Evolutionary conservation across 35 echinoderm and acorn worm genomes (phyloP).

Genomic region (Patiria miniata): DNA sequence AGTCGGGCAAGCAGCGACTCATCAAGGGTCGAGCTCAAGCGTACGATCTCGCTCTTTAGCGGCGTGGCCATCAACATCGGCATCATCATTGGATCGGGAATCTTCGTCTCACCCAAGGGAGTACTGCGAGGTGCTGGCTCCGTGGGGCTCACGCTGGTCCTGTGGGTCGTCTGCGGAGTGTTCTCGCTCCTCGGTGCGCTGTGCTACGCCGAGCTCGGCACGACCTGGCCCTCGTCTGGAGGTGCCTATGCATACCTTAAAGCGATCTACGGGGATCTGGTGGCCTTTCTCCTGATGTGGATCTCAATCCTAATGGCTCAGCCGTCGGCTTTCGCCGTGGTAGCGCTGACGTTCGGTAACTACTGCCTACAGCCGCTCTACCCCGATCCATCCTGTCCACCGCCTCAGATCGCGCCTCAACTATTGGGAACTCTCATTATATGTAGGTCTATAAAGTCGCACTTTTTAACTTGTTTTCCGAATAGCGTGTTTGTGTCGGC

Average conservation of each 20-base stretch:
- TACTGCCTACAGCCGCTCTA: slow-evolving; percentile 81
- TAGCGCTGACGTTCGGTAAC: slow-evolving; percentile 78
- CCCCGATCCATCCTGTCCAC: slow-evolving; percentile 52
- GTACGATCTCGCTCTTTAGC: slow-evolving; percentile 20
- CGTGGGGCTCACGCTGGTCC: slow-evolving; percentile 55
- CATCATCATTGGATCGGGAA: slow-evolving; percentile 73
- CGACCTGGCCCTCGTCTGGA: slow-evolving; percentile 60
- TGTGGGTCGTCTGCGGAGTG: slow-evolving; percentile 67
- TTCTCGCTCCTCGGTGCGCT: slow-evolving; percentile 70
- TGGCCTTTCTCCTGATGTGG: slow-evolving; percentile 77
- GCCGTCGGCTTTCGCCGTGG: slow-evolving; percentile 59
- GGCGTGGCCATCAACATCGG: slow-evolving; percentile 54
- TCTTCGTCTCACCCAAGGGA: slow-evolving; percentile 79
- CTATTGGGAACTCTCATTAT: slow-evolving; percentile 52
- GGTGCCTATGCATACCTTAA: slow-evolving; percentile 75
- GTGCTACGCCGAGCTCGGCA: slow-evolving; percentile 77
- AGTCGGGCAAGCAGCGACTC: not conserved
- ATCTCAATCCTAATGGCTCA: slow-evolving; percentile 68
- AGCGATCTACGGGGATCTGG: slow-evolving; percentile 50
- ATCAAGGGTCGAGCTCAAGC: slow-evolving; percentile 26
- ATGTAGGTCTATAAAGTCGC: slow-evolving; percentile 48
- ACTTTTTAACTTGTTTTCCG: too few relatives aligned
- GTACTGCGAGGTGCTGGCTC: slow-evolving; percentile 58
- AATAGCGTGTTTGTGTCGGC: too few relatives aligned
- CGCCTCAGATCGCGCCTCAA: slow-evolving; percentile 18